Conservation (phyloP, 35 echinoderm and acorn worm genomes). For the Nesometra sesokonis region DNA sequence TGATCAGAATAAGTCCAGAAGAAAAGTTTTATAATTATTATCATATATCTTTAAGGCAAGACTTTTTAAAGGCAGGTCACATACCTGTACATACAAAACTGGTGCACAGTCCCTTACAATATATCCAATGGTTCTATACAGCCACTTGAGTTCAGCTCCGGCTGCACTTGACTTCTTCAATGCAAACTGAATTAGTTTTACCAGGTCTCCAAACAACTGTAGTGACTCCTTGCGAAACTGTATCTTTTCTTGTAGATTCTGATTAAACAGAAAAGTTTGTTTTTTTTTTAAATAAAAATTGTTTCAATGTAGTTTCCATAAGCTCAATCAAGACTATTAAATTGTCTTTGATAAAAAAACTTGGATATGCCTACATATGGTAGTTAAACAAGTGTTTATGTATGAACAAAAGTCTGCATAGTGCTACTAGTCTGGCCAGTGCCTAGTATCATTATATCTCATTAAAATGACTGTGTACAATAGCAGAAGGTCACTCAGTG, state of each 20-base stretch:
- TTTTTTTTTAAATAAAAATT: neutral
- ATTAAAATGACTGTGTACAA: too few species aligned
- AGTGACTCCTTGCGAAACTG: conserved; percentile 18
- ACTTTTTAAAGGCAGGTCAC: too few species aligned
- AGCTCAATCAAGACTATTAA: neutral
- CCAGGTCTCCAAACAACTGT: conserved; percentile 37
- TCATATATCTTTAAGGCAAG: too few species aligned
- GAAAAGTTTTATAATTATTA: too few species aligned
- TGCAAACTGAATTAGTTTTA: conserved; percentile 21
- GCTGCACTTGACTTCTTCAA: conserved; percentile 19
- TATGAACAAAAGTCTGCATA: too few species aligned
- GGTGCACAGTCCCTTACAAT: conserved; percentile 30
- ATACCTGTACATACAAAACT: conserved; percentile 52
- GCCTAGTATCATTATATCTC: too few species aligned
- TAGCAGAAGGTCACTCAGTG: too few species aligned
- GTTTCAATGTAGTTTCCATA: neutral
- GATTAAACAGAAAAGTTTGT: neutral
- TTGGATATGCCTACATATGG: neutral
- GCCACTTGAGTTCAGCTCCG: conserved; percentile 28
- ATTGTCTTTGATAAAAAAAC: too few species aligned
- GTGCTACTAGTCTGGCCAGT: too few species aligned
- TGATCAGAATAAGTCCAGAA: too few species aligned
- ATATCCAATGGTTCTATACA: conserved; percentile 43
- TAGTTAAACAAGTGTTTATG: neutral
- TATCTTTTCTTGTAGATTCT: conserved; percentile 42